Evolutionary conservation across 2,113 vertebrate species (phyloP).

Genomic region (Gila orcuttii): DNA sequence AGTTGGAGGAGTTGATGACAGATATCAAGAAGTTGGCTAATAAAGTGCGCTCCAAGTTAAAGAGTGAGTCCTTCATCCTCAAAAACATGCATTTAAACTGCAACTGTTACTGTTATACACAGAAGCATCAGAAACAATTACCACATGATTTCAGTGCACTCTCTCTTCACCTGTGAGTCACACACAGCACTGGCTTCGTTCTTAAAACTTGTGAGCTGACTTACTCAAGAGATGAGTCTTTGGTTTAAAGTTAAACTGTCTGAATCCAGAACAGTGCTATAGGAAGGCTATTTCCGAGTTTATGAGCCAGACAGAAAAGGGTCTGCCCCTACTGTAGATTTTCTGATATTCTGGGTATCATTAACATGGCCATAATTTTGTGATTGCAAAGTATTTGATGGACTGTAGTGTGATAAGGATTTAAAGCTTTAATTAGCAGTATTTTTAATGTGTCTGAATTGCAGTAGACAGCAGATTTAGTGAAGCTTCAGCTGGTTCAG

Average conservation of each 20-base stretch:
- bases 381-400: not conserved
- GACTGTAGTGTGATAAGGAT: not conserved
- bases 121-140: not conserved
- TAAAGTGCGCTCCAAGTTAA: slow-evolving; percentile 96
- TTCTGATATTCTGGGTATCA: not conserved
- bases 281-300: not conserved
- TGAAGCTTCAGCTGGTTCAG: not conserved
- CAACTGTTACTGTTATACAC: not conserved
- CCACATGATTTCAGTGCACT: too few relatives aligned
- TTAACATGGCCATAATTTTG: not conserved
- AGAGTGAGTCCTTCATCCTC: slow-evolving; percentile 82
- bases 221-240: not conserved
- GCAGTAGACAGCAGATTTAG: not conserved
- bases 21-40: slow-evolving; percentile 97
- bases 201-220: too few relatives aligned
- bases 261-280: not conserved
- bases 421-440: not conserved
- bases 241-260: not conserved
- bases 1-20: slow-evolving; percentile 93
- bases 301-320: too few relatives aligned
- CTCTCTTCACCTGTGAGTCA: too few relatives aligned
- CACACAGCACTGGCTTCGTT: too few relatives aligned
- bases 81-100: not conserved
- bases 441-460: not conserved
- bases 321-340: not conserved